Evolutionary conservation across 2,797 vertebrate genomes (phyloP).

Genomic region (Sitta carolinensis): DNA sequence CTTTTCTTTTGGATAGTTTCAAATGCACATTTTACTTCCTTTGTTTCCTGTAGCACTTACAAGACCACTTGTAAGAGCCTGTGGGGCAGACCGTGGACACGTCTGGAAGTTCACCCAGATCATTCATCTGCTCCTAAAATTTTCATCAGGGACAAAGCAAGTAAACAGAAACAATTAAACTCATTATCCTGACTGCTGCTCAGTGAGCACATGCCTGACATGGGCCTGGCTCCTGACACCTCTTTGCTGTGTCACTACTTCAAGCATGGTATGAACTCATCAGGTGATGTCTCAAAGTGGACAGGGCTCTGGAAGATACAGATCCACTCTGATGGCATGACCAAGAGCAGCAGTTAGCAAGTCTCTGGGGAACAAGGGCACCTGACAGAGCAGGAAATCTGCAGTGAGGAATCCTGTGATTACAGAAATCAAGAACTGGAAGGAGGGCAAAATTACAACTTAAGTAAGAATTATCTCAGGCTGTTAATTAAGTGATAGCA

Average conservation of each 20-base stretch:
- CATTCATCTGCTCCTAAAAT: neutral
- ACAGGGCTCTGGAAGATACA: neutral
- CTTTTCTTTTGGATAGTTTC: neutral
- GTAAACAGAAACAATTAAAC: neutral
- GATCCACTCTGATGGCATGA: neutral
- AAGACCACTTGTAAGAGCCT: neutral
- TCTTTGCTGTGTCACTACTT: neutral
- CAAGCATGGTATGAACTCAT: neutral
- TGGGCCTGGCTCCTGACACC: fast-evolving
- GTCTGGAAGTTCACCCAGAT: neutral
- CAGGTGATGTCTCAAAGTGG: fast-evolving
- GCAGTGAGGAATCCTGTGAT: neutral
- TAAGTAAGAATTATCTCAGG: neutral
- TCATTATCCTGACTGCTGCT: neutral
- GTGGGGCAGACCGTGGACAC: neutral
- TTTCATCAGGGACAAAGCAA: neutral
- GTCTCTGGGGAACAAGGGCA: neutral
- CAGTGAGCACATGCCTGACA: neutral
- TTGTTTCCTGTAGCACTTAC: neutral
- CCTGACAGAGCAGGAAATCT: neutral
- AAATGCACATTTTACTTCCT: neutral
- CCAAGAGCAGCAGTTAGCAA: neutral
- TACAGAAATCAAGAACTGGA: neutral
- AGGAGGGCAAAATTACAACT: neutral
- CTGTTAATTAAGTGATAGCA: neutral